A percentile compares a stretch with the other conserved stretches of the same genome.
Evolutionary conservation across 2,888 invertebrate genomes (phyloP).

Genomic region (Cynaeus angustus): DNA sequence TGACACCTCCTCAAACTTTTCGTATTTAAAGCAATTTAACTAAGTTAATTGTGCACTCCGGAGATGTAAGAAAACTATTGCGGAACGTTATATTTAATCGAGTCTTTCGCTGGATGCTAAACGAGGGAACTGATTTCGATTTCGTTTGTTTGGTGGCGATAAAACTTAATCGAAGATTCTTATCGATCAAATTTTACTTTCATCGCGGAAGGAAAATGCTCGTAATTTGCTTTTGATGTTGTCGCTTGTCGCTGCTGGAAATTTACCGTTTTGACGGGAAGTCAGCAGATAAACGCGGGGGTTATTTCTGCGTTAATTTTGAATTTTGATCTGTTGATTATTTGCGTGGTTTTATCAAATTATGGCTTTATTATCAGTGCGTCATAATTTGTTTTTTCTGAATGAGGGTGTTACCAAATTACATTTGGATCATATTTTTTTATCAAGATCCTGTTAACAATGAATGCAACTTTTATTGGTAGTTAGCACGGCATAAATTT

Average conservation of each 20-base stretch:
- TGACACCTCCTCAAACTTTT: constrained; percentile 5
- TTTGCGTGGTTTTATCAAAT: no score
- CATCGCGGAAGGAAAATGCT: constrained; percentile 5
- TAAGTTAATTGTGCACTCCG: constrained; percentile 8
- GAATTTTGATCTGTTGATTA: neutral
- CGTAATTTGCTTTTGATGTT: constrained; percentile 17
- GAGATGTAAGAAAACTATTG: neutral
- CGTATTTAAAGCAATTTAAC: constrained; percentile 2
- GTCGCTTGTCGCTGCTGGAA: neutral
- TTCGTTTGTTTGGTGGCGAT: constrained; percentile 8
- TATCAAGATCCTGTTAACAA: no score
- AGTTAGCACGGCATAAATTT: no score
- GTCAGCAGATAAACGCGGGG: neutral
- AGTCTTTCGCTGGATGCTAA: constrained; percentile 4
- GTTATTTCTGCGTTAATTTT: neutral
- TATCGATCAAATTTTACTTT: constrained; percentile 23
- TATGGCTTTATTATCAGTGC: no score
- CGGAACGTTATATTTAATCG: no score
- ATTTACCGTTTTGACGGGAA: constrained; percentile 7
- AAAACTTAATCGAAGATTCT: constrained; percentile 17
- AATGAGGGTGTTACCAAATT: no score
- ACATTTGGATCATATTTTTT: no score
- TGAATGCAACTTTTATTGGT: no score
- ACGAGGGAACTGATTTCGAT: constrained; percentile 6
- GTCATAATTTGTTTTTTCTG: no score